Base-by-base conservation (phyloP, 2,888 invertebrate species). In the Drosophila flavopinicola region DNA sequence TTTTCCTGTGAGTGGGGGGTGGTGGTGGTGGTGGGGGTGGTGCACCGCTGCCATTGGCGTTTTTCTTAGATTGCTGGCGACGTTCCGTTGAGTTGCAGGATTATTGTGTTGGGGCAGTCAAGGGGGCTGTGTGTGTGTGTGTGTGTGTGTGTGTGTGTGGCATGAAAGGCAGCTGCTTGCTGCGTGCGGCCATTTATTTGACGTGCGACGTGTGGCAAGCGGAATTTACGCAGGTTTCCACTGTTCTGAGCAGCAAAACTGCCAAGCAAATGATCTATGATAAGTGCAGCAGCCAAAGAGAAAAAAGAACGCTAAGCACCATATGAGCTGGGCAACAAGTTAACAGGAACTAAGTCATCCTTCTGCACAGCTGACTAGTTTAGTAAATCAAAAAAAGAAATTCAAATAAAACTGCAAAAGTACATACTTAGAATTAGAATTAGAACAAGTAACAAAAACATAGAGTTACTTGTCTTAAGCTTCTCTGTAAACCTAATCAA, bases 131-230 rank as follows among this genome's bases (percentile, higher is more conserved):
- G 42, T 44, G 33, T 27, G 35, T 24, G 30, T 23, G 42, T 41
- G 48, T n/a, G 42, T 32, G 32, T 44, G 39, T 58, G 48, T 33
- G 42, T 44, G 33, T 27, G 35, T 24, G 30, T 23, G 42, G 44
- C 47, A 15, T 3, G 4, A 32, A 29, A 9, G 52, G 41, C 24
- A 64, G 49, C 47, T 51, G 33, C 25, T 41, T 33, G 58, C 66
- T 72, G 76, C 73, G 76, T 71, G 82, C 82, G 82, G 38, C 82
- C 82, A 86, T 82, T 82, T 82, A 80, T 86, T 82, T 86, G 85
- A 80, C 82, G 78, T 86, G 80, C 82, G 66, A 85, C 87, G 80
- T 82, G 80, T 82, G 85, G 82, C 87, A 67, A 74, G 54, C 72
- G 78, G 80, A 80, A 86, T 84, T 79, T 70, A 73, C 84, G 76